These are phyloP conservation scores for Plagodis dolabraria DNA, from an alignment of 2,888 invertebrate species.

Conservation along the genomic window DNA sequence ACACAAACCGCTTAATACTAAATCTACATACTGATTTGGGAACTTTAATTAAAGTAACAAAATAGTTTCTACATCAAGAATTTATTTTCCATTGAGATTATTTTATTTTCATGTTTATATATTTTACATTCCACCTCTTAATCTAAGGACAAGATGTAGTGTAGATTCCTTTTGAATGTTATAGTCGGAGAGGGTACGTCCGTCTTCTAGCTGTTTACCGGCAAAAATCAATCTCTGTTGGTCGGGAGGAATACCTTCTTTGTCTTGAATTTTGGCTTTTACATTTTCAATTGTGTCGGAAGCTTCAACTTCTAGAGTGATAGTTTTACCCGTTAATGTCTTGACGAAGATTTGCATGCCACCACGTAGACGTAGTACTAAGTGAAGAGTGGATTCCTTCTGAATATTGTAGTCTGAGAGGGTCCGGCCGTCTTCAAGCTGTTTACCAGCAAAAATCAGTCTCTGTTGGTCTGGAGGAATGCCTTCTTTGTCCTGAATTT, in stretches of 20 bases:
- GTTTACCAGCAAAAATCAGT: constrained; percentile 37
- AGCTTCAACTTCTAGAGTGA: constrained; percentile 36
- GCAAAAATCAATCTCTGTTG: constrained; percentile 38
- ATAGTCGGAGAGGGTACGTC: constrained; percentile 27
- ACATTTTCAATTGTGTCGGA: constrained; percentile 38
- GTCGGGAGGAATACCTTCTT: constrained; percentile 39
- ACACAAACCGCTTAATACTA: too few relatives aligned
- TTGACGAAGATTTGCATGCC: constrained; percentile 41
- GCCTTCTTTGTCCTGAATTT: constrained; percentile 39
- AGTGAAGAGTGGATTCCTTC: constrained; percentile 36
- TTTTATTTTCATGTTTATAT: background rate
- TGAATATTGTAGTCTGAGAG: constrained; percentile 38
- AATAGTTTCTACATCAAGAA: constrained; percentile 4
- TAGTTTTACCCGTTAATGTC: constrained; percentile 35
- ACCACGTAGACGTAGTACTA: constrained; percentile 36
- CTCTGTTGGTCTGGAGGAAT: constrained; percentile 39
- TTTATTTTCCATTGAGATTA: constrained; percentile 13
- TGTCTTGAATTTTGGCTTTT: constrained; percentile 38
- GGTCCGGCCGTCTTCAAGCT: constrained; percentile 37
- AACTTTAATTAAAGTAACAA: constrained; percentile 3
- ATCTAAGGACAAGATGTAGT: constrained; percentile 33
- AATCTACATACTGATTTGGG: too few relatives aligned
- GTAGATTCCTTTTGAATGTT: constrained; percentile 13
- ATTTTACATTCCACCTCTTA: constrained; percentile 33
- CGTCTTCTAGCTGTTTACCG: constrained; percentile 38